phyloP scores from a whole-genome alignment of 2,113 vertebrate genomes.

The Panurus biarmicus region DNA sequence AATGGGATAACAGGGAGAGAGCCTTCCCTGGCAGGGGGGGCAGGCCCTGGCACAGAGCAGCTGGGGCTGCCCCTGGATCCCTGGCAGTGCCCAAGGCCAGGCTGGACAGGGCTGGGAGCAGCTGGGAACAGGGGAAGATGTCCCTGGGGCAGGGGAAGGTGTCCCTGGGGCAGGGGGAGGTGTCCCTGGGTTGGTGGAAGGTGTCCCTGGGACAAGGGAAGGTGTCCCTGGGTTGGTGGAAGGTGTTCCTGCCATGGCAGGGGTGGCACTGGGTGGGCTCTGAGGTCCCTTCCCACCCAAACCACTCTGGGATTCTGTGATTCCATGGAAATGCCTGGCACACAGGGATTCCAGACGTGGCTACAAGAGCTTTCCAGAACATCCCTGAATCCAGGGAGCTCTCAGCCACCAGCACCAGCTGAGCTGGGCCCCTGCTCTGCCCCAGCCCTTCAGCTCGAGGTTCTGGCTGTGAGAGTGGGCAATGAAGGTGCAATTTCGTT shows the following conservation, averaged over 20 bases:
- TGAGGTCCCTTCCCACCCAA: accelerated
- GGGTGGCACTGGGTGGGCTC: accelerated
- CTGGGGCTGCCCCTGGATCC: not conserved
- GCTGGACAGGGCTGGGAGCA: not conserved
- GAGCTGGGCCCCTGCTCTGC: not conserved
- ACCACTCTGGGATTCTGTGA: not conserved
- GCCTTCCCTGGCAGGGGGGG: accelerated
- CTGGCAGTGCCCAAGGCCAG: not conserved
- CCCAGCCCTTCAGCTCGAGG: not conserved
- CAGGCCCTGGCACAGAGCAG: not conserved
- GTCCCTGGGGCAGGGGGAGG: too few species aligned
- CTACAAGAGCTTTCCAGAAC: accelerated
- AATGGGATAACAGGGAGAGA: accelerated
- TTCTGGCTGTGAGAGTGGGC: not conserved
- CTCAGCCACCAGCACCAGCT: accelerated
- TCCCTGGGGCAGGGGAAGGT: not conserved
- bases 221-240: too few species aligned
- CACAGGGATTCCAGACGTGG: accelerated
- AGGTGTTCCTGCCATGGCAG: not conserved
- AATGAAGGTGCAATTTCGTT: not conserved
- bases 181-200: too few species aligned
- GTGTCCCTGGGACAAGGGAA: not conserved
- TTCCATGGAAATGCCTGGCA: too few species aligned
- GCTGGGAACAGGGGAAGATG: not conserved
- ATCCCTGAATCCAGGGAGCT: accelerated